Evolutionary conservation across 92 coral and sea anemone species (phyloP).

Genomic region (Bergia sp.): DNA sequence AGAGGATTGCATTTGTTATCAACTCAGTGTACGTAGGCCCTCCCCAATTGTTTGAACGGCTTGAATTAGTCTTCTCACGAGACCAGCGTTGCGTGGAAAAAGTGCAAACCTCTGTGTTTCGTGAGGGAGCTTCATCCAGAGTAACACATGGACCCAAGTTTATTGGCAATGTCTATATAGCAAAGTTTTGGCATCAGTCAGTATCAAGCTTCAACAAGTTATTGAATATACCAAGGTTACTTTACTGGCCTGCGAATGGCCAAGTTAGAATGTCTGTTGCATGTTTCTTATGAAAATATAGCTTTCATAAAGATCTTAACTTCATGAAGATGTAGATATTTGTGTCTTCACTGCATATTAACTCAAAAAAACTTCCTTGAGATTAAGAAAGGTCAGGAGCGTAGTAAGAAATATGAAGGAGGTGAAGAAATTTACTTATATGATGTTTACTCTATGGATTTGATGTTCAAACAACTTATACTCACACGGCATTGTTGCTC

Average conservation of each 20-base stretch:
- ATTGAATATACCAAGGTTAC: neutral
- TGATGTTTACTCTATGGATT: slow-evolving; percentile 12
- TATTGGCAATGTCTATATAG: slow-evolving; percentile 2
- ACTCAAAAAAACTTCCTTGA: no score
- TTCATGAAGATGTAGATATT: no score
- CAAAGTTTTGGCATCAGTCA: neutral
- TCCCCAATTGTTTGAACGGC: slow-evolving; percentile 33
- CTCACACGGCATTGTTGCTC: slow-evolving; percentile 17
- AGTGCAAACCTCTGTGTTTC: neutral
- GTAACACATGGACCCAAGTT: neutral
- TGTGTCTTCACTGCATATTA: no score
- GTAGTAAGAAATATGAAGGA: no score
- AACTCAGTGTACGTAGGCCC: slow-evolving; percentile 42
- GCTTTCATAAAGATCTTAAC: neutral
- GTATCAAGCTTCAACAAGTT: neutral
- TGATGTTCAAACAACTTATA: neutral
- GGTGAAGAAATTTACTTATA: no score
- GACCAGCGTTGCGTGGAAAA: neutral
- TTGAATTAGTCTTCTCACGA: neutral
- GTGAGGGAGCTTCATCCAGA: neutral
- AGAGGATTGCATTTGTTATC: slow-evolving; percentile 33
- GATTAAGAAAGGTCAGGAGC: no score
- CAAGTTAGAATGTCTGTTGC: no score
- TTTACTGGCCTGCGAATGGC: neutral
- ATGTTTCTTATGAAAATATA: no score